Evolutionary conservation across 1,140 invertebrate genomes (phyloP).

Genomic region (Caerostris darwini): DNA sequence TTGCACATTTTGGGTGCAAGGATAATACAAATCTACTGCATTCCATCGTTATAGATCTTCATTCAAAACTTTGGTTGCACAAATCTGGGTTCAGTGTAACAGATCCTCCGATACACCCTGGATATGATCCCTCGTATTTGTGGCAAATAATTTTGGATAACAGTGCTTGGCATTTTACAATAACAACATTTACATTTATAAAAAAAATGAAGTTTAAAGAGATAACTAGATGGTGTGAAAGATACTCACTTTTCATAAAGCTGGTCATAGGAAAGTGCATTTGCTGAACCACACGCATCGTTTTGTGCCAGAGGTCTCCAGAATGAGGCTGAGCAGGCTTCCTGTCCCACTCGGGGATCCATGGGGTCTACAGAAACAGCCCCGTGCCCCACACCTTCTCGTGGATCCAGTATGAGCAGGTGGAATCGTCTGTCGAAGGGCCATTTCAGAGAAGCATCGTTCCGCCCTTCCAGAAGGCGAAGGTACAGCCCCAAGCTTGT

Average conservation of each 20-base stretch:
- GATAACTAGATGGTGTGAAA: too few relatives aligned
- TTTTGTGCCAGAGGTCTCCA: constrained; percentile 75
- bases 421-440: constrained; percentile 77
- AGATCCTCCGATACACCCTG: too few relatives aligned
- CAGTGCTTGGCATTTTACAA: too few relatives aligned
- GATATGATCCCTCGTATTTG: too few relatives aligned
- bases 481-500: constrained; percentile 75
- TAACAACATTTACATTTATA: too few relatives aligned
- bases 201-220: too few relatives aligned
- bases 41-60: too few relatives aligned
- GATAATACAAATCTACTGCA: too few relatives aligned
- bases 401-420: constrained; percentile 67
- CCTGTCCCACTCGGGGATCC: constrained; percentile 29
- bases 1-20: too few relatives aligned
- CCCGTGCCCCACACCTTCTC: constrained; percentile 1
- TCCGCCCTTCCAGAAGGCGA: constrained; percentile 77
- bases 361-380: constrained; percentile 53
- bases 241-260: constrained; percentile 60
- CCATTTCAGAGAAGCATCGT: constrained; percentile 77
- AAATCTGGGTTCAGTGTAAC: too few relatives aligned
- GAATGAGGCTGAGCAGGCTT: constrained; percentile 67
- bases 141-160: too few relatives aligned
- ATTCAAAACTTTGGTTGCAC: too few relatives aligned
- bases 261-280: constrained; percentile 45
- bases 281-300: constrained; percentile 66